Evolutionary conservation across 2,888 invertebrate genomes (phyloP).

Genomic region (Eulithis prunata): DNA sequence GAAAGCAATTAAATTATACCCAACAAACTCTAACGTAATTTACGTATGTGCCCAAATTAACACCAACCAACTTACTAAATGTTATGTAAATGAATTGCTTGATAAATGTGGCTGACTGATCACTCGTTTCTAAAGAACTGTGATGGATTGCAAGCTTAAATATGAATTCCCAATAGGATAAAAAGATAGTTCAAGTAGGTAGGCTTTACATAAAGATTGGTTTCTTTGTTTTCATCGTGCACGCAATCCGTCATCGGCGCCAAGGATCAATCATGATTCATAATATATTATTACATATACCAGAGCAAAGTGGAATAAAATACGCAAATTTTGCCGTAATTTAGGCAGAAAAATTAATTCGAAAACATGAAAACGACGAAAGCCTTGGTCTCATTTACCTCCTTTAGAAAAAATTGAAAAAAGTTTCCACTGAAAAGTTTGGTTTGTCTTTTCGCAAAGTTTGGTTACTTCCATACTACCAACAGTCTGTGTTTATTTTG

Average conservation of each 20-base stretch:
- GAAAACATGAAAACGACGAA: conserved; percentile 21
- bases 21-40: conserved; percentile 2
- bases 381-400: conserved; percentile 3
- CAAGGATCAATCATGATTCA: conserved; percentile 12
- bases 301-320: too few species aligned
- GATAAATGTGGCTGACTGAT: too few species aligned
- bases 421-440: conserved; percentile 15
- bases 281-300: too few species aligned
- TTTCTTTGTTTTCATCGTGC: conserved; percentile 7
- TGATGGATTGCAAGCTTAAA: neutral
- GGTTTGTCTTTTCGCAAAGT: conserved; percentile 9
- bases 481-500: neutral
- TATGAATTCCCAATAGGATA: neutral
- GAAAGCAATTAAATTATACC: conserved; percentile 22
- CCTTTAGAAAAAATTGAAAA: neutral
- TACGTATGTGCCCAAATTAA: conserved; percentile 6
- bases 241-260: conserved; percentile 7
- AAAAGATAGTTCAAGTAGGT: neutral
- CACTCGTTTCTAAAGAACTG: neutral
- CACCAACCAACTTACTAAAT: conserved; percentile 6
- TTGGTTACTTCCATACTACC: conserved; percentile 1
- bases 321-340: conserved; percentile 3
- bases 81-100: neutral
- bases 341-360: conserved; percentile 22
- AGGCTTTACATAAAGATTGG: neutral